These are phyloP conservation scores for Corythoichthys intestinalis DNA, from an alignment of 2,113 vertebrate genomes.

Conservation along the genomic window DNA sequence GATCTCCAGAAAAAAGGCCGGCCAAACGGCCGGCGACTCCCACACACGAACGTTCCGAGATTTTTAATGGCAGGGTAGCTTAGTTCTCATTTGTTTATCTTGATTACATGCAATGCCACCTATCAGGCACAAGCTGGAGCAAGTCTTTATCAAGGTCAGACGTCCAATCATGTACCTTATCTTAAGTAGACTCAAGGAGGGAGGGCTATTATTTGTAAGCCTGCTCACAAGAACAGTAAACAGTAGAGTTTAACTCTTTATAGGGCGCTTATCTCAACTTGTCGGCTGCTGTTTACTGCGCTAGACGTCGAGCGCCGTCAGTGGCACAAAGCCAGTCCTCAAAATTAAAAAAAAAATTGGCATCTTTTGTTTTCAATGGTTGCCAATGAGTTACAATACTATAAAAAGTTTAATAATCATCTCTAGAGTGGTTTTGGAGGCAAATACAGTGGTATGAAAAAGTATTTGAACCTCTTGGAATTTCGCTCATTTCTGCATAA, in stretches of 20 bases:
- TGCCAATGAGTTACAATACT: no score
- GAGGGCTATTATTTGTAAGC: not conserved
- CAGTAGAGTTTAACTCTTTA: not conserved
- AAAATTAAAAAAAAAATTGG: no score
- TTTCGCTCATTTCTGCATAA: no score
- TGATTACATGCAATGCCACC: conserved; percentile 48
- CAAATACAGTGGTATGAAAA: no score
- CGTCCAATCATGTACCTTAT: conserved; percentile 53
- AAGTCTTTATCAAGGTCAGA: conserved; percentile 58
- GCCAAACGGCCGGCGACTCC: conserved; percentile 40
- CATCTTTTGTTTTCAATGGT: no score
- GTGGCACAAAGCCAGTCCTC: no score
- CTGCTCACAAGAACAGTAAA: not conserved
- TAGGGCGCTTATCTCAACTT: no score
- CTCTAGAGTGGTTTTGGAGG: no score
- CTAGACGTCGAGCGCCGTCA: no score
- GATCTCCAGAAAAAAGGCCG: conserved; percentile 51
- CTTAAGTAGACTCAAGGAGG: conserved; percentile 22
- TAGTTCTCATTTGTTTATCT: conserved; percentile 68
- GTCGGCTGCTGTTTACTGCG: no score
- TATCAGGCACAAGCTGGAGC: conserved; percentile 40
- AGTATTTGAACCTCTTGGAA: no score
- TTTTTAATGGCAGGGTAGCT: conserved; percentile 29
- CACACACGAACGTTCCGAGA: conserved; percentile 27
- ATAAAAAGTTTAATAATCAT: no score